These are phyloP conservation scores for Pseudobourletiella spinata DNA, from an alignment of 1,140 invertebrate species.

Conservation along the genomic window DNA sequence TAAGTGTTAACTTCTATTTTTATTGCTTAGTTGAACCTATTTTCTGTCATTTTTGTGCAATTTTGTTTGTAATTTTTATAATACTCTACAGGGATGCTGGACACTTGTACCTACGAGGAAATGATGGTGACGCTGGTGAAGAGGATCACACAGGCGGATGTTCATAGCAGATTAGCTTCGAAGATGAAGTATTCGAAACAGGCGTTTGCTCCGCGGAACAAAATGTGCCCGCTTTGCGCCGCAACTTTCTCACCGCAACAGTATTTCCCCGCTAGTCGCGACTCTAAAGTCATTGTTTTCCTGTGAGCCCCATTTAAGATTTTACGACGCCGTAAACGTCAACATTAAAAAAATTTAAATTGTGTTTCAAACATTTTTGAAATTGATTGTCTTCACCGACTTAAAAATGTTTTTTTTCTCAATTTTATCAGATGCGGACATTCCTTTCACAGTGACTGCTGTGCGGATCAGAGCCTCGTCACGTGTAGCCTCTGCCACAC, in stretches of 20 bases:
- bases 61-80: conserved; percentile 35
- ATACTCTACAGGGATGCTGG: conserved; percentile 45
- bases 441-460: conserved; percentile 36
- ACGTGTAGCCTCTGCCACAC: conserved; percentile 31
- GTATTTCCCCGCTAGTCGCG: conserved; percentile 1
- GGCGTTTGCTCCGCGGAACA: conserved; percentile 27
- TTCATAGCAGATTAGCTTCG: conserved; percentile 33
- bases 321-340: too few relatives aligned
- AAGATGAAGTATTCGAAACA: conserved; percentile 23
- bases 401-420: background rate
- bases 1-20: background rate
- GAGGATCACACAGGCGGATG: conserved; percentile 35
- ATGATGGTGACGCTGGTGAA: conserved; percentile 37
- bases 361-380: background rate
- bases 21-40: background rate
- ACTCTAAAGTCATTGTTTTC: conserved; percentile 30
- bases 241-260: conserved; percentile 9
- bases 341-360: too few relatives aligned
- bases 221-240: conserved; percentile 26
- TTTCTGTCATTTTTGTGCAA: background rate
- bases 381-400: background rate
- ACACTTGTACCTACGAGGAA: conserved; percentile 51
- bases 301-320: conserved; percentile 20
- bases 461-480: conserved; percentile 26
- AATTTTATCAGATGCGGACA: conserved; percentile 30